Conservation (phyloP, 2,888 invertebrate species). For the Andrena flavipes region DNA sequence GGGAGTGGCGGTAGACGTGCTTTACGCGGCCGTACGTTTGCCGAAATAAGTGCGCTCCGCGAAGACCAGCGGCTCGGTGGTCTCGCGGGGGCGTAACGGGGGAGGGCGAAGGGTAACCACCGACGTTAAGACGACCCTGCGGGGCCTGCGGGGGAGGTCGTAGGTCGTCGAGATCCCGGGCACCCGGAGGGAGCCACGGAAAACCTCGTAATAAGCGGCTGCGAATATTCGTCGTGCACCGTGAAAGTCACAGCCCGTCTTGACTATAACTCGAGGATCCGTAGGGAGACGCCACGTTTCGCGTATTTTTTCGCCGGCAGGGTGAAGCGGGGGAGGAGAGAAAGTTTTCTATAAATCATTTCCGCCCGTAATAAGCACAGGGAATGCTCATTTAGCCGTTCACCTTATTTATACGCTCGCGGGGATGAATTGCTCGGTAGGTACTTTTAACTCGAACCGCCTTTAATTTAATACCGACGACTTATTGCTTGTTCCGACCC, state of each 20-base stretch:
- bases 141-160: conserved; percentile 8
- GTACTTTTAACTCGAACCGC: conserved; percentile 72
- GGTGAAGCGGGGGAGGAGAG: not conserved
- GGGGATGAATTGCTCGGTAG: conserved; percentile 46
- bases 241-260: conserved; percentile 45
- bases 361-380: conserved; percentile 58
- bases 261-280: conserved; percentile 45
- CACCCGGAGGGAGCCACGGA: conserved; percentile 14
- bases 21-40: conserved; percentile 69
- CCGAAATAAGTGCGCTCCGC: conserved; percentile 70
- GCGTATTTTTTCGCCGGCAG: conserved; percentile 38
- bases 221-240: conserved; percentile 54
- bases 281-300: conserved; percentile 42
- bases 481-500: conserved; percentile 28
- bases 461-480: conserved; percentile 71
- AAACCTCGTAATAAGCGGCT: conserved; percentile 61
- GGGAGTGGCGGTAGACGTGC: conserved; percentile 34
- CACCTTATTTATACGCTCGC: conserved; percentile 70
- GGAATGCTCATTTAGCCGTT: conserved; percentile 70
- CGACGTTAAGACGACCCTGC: conserved; percentile 10
- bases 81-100: conserved; percentile 2
- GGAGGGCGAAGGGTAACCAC: conserved; percentile 18
- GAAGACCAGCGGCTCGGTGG: conserved; percentile 15
- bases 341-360: conserved; percentile 71
- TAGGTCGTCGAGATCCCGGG: conserved; percentile 41